Evolutionary conservation across 2,113 vertebrate genomes (phyloP).

Genomic region (Ammodytes marinus): DNA sequence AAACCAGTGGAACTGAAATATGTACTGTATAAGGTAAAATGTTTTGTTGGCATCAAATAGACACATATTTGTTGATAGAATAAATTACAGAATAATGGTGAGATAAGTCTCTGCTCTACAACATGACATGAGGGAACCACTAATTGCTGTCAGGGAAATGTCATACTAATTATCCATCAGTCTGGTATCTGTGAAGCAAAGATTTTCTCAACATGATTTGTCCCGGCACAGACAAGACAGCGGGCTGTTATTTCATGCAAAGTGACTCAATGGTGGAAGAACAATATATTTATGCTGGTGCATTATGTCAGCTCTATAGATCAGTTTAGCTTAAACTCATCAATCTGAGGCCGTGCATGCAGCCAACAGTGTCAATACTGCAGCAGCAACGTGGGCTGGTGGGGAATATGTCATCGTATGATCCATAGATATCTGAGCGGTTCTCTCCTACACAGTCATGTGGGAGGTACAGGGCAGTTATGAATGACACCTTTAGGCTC

Average conservation of each 20-base stretch:
- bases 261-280: neutral
- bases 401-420: constrained; percentile 62
- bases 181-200: constrained; percentile 19
- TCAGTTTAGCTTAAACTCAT: constrained; percentile 34
- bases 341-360: constrained; percentile 19
- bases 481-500: constrained; percentile 58
- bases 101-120: constrained; percentile 12
- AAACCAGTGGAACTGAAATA: neutral
- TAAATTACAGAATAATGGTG: neutral
- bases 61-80: neutral
- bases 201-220: constrained; percentile 29
- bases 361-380: constrained; percentile 30
- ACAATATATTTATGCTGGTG: constrained; percentile 11
- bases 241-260: constrained; percentile 3
- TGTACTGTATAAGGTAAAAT: neutral
- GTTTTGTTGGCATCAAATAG: neutral
- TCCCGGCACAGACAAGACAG: constrained; percentile 17
- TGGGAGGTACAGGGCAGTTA: constrained; percentile 57
- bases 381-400: constrained; percentile 53
- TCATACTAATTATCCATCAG: constrained; percentile 34
- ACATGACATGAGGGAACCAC: constrained; percentile 10
- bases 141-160: constrained; percentile 59
- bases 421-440: constrained; percentile 62
- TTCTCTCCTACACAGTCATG: constrained; percentile 50
- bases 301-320: constrained; percentile 24